Conservation (phyloP, 92 coral and sea anemone species). For the Zoanthus solanderi region DNA sequence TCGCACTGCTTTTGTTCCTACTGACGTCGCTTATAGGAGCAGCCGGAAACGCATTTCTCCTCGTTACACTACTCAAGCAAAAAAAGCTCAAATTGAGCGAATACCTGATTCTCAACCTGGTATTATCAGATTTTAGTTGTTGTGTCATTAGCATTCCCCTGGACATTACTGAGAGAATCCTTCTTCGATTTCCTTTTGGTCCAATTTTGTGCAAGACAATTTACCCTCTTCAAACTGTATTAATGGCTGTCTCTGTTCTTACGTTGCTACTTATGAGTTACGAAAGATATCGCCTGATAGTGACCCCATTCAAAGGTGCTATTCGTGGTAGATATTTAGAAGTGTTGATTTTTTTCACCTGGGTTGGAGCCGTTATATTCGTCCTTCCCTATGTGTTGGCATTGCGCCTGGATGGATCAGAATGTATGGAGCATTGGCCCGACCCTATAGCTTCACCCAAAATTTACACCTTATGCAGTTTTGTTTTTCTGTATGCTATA, state of each 20-base stretch:
- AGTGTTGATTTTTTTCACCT: slow-evolving; percentile 51
- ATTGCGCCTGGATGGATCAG: slow-evolving; percentile 36
- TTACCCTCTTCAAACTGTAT: slow-evolving; percentile 78
- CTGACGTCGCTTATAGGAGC: slow-evolving; percentile 20
- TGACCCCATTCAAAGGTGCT: slow-evolving; percentile 72
- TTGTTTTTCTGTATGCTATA: slow-evolving; percentile 30
- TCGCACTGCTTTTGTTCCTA: background rate
- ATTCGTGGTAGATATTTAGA: slow-evolving; percentile 51
- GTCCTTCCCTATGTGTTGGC: slow-evolving; percentile 64
- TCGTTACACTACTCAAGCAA: slow-evolving; percentile 11
- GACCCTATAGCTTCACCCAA: slow-evolving; percentile 40
- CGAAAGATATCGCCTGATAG: slow-evolving; percentile 75
- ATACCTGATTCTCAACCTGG: slow-evolving; percentile 53
- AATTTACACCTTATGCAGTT: slow-evolving; percentile 21
- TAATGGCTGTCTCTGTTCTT: slow-evolving; percentile 68
- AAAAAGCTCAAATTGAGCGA: slow-evolving; percentile 14
- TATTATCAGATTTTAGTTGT: slow-evolving; percentile 40
- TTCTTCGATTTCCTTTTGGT: slow-evolving; percentile 68
- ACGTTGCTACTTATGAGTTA: slow-evolving; percentile 77
- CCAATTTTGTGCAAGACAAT: slow-evolving; percentile 66
- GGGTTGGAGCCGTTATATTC: slow-evolving; percentile 65
- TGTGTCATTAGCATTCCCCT: slow-evolving; percentile 71
- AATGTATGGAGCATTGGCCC: slow-evolving; percentile 72
- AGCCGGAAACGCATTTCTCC: slow-evolving; percentile 21
- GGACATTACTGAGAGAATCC: slow-evolving; percentile 70